Conservation (phyloP, 2,797 vertebrate species). For the Meriones psammophilus region DNA sequence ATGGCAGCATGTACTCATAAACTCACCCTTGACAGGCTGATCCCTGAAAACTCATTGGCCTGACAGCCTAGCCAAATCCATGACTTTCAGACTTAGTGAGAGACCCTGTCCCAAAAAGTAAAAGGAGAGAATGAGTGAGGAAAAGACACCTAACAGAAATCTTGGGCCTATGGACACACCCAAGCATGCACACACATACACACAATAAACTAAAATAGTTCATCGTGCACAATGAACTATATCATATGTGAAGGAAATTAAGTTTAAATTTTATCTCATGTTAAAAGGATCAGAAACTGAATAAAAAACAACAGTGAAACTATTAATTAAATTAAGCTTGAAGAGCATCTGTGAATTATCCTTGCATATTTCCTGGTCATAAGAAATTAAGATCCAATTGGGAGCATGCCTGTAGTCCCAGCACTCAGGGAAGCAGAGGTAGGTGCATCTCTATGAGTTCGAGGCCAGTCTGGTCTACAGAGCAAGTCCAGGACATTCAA, state of each 20-base stretch:
- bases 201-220: background rate
- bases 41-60: background rate
- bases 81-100: background rate
- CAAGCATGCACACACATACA: background rate
- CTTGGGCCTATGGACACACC: background rate
- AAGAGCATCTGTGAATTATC: background rate
- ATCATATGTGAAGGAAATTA: background rate
- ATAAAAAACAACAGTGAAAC: background rate
- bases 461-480: too few relatives aligned
- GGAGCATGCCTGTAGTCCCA: too few relatives aligned
- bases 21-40: background rate
- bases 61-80: background rate
- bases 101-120: background rate
- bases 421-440: too few relatives aligned
- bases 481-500: too few relatives aligned
- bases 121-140: background rate
- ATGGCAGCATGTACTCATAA: background rate
- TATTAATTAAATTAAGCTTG: conserved; percentile 45
- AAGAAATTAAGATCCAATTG: background rate
- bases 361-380: background rate
- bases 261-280: conserved; percentile 34
- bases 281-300: conserved; percentile 2
- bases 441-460: too few relatives aligned
- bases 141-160: background rate
- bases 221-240: background rate